Percentiles rank a stretch among this genome's conserved stretches.
These are phyloP conservation scores for Chloropsis hardwickii DNA, from an alignment of 2,113 vertebrate genomes.

Conservation along the genomic window DNA sequence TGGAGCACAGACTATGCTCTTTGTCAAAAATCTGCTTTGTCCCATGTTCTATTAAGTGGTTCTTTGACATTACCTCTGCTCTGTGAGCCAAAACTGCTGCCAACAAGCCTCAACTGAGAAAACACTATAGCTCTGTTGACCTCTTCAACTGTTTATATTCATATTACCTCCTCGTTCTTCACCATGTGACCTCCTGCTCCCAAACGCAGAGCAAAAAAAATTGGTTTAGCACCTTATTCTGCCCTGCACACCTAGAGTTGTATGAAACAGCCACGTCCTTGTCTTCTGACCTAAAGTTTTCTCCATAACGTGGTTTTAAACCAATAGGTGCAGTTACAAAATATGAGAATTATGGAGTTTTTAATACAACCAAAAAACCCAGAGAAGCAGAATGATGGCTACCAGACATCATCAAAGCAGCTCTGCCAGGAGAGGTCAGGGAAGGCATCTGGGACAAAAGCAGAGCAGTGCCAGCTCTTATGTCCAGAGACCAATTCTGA, in stretches of 20 bases:
- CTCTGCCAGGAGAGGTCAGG: not conserved
- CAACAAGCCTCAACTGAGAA: not conserved
- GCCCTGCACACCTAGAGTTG: not conserved
- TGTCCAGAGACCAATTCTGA: accelerated
- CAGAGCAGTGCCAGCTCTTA: not conserved
- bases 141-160: not conserved
- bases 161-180: not conserved
- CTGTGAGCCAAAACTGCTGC: conserved; percentile 7
- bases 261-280: not conserved
- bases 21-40: not conserved
- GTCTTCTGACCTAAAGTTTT: not conserved
- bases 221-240: not conserved
- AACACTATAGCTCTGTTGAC: not conserved
- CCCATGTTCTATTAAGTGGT: not conserved
- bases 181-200: not conserved
- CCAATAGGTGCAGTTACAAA: not conserved
- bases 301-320: not conserved
- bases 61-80: conserved; percentile 18
- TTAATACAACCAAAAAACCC: not conserved
- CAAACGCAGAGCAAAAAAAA: not conserved
- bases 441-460: not conserved
- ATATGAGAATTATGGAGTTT: not conserved
- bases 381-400: not conserved
- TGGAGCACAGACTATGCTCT: not conserved
- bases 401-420: not conserved